Percentiles rank a stretch among this genome's conserved stretches.
Conservation (phyloP, 2,113 vertebrate species). For the Propithecus coquereli region DNA sequence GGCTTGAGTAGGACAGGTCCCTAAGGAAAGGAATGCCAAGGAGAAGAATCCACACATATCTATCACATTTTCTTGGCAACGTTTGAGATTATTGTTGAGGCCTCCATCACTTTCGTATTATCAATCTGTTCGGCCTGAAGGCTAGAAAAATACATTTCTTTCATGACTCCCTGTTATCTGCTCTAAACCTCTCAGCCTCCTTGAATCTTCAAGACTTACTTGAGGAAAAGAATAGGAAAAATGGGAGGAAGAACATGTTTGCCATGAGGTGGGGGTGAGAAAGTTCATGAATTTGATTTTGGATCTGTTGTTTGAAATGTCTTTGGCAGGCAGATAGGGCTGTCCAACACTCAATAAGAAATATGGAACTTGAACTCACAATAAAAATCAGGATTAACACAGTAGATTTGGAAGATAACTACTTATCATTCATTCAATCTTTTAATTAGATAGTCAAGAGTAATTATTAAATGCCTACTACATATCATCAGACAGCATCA, state of each 20-base stretch:
- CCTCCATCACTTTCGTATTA: not conserved
- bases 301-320: not conserved
- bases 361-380: not conserved
- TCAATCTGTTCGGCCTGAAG: not conserved
- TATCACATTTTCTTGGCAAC: not conserved
- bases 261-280: not conserved
- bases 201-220: constrained; percentile 24
- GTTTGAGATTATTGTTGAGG: not conserved
- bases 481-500: not conserved
- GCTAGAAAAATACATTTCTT: not conserved
- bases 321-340: not conserved
- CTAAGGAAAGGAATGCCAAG: not conserved
- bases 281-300: not conserved
- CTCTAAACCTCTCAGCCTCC: not conserved
- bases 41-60: not conserved
- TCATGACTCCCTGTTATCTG: not conserved
- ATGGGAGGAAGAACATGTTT: not conserved
- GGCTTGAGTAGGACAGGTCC: not conserved
- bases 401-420: not conserved
- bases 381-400: constrained; percentile 26
- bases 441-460: not conserved
- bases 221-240: not conserved
- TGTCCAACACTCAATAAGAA: not conserved
- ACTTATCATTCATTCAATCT: not conserved
- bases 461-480: not conserved